Conservation (phyloP, 2,113 vertebrate species). For the Tupaia tana region DNA sequence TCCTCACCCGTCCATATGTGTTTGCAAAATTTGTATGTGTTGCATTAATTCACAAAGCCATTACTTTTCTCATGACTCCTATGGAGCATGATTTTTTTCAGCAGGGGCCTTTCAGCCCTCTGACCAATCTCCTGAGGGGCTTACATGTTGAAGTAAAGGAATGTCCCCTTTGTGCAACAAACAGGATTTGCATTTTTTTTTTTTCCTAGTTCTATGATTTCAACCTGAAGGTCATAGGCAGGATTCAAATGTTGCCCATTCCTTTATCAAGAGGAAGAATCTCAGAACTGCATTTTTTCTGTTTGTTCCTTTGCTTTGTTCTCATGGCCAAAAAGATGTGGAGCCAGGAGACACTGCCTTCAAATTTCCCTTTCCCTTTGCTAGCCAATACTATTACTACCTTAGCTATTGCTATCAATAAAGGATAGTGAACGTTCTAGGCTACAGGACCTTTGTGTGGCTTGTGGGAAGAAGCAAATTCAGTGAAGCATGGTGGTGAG, state of each 20-base stretch:
- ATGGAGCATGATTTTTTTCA: rapidly evolving
- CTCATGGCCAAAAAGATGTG: background rate
- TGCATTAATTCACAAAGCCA: background rate
- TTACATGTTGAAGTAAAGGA: background rate
- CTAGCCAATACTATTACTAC: background rate
- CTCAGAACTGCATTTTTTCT: background rate
- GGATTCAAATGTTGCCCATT: background rate
- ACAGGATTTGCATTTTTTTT: background rate
- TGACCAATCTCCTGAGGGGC: background rate
- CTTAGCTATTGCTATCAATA: background rate
- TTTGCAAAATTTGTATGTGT: background rate
- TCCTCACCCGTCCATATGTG: background rate
- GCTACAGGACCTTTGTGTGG: rapidly evolving
- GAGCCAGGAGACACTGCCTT: rapidly evolving
- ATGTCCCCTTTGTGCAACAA: background rate
- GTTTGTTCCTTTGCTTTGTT: background rate
- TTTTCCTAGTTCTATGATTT: background rate
- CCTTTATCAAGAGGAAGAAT: background rate
- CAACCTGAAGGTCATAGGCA: background rate
- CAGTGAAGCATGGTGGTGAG: rapidly evolving
- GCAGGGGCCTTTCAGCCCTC: background rate
- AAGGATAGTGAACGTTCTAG: too few relatives aligned
- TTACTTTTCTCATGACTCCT: background rate
- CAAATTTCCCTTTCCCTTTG: too few relatives aligned
- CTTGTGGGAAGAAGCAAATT: rapidly evolving